Percentiles rank a stretch among this genome's conserved stretches.
Evolutionary conservation across 2,113 vertebrate species (phyloP).

Genomic region (Argyrosomus japonicus): DNA sequence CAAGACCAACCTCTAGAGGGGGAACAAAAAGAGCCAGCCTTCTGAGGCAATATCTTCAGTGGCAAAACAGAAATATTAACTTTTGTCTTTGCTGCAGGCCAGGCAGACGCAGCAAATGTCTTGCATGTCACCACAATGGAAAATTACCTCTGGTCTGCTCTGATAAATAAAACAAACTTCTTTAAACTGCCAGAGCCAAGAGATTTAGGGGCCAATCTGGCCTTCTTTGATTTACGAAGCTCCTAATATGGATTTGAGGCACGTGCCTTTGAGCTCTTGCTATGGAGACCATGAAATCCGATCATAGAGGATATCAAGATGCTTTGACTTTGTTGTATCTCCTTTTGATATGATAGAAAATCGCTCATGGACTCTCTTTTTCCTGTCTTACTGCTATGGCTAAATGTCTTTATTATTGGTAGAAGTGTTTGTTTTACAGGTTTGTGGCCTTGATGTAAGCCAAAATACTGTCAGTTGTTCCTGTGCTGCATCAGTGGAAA

Average conservation of each 20-base stretch:
- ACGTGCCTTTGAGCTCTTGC: slow-evolving; percentile 34
- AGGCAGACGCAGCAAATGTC: slow-evolving; percentile 47
- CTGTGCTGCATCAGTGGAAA: not conserved
- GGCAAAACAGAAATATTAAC: slow-evolving; percentile 34
- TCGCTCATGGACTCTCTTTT: not conserved
- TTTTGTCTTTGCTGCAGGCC: slow-evolving; percentile 15
- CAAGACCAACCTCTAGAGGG: slow-evolving; percentile 25
- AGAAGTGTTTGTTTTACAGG: slow-evolving; percentile 1
- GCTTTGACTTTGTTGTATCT: slow-evolving; percentile 32
- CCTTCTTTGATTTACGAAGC: slow-evolving; percentile 34
- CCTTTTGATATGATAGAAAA: slow-evolving; percentile 19
- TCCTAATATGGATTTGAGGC: slow-evolving; percentile 44
- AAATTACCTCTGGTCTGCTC: slow-evolving; percentile 36
- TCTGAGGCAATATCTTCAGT: slow-evolving; percentile 49
- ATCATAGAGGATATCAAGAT: slow-evolving; percentile 28
- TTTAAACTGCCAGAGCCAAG: slow-evolving; percentile 17
- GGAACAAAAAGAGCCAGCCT: slow-evolving; percentile 40
- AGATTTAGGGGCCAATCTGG: slow-evolving; percentile 24
- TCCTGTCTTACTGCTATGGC: slow-evolving; percentile 17
- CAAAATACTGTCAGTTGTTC: not conserved
- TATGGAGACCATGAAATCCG: slow-evolving; percentile 25
- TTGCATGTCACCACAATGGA: slow-evolving; percentile 28
- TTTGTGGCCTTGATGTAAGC: slow-evolving; percentile 10
- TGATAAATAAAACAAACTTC: slow-evolving; percentile 51
- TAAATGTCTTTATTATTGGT: slow-evolving; percentile 15